Evolutionary conservation across 92 coral and sea anemone genomes (phyloP), one percentile per base, ranked within the genome.

Genomic region (Bergia sp.): DNA sequence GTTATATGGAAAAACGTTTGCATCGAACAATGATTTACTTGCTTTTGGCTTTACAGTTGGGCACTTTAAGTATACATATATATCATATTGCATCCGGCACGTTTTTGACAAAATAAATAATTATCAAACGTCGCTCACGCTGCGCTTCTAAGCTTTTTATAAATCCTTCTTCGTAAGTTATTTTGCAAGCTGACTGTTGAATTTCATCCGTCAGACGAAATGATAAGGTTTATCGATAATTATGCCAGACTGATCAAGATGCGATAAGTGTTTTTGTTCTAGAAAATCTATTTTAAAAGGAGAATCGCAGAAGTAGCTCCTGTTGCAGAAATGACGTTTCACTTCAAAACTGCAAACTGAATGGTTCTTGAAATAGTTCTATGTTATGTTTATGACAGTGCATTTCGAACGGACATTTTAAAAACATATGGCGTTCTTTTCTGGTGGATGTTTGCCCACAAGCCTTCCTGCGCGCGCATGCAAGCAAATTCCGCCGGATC

Each of bases 221-320:
- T 47, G 53, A 11, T 3, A 12, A 11, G 58, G 69, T 15, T 61
- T 61, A 18, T 61, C 7, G 20, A 23, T 12, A 21, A 61, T 61
- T 20, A 7, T 6, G 13, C 23, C 4, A 20, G 29, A 40, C n/a
- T 41, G 80, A 76, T 76, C 50, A 20, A 76, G 80, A 41, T 16
- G 80, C 21, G 80, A 39, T 76, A 76, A 76, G 80, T 76, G 80
- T 18, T 76, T 76, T 61, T 29, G 29, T 29, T 61, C 29, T 20
- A 16, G n/a, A 61, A 61, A 61, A 61, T 61, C 67, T 61, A 0
- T 61, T 15, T 29, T 29, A 29, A 29, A 18, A 0, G 65, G 16
- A 57, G 65, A 45, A 45, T 7, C 50, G 5, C 50, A 45, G 5
- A 45, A 45, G 57, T 50, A 15, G 15, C 18, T 15, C 29, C 29